Evolutionary conservation across 2,113 vertebrate genomes (phyloP).

Genomic region (Danionella cerebrum): DNA sequence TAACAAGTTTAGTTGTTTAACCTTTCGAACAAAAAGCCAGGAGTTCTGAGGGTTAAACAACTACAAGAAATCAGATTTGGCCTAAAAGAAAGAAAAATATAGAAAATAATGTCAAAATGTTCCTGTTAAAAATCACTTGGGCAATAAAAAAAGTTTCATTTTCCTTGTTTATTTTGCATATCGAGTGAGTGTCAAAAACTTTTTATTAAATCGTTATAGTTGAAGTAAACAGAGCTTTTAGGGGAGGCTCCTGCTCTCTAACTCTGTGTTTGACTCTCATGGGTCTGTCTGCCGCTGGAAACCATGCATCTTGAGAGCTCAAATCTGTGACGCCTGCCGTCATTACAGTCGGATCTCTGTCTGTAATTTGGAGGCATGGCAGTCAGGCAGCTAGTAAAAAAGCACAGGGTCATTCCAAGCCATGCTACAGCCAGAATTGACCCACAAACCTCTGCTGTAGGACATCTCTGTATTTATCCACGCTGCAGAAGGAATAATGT

Average conservation of each 20-base stretch:
- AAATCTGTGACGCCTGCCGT: slow-evolving; percentile 29
- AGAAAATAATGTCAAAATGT: no score
- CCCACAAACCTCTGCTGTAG: neutral
- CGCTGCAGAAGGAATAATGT: neutral
- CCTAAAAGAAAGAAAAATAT: no score
- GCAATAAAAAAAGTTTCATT: no score
- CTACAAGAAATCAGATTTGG: no score
- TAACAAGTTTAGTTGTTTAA: no score
- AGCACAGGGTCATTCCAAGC: slow-evolving; percentile 6
- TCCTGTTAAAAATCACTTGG: no score
- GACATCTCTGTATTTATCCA: neutral
- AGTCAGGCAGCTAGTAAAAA: slow-evolving; percentile 21
- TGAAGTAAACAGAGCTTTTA: neutral
- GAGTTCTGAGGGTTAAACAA: no score
- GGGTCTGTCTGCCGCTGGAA: slow-evolving; percentile 23
- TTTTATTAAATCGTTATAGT: neutral
- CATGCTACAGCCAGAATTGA: slow-evolving; percentile 11
- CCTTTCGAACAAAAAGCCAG: no score
- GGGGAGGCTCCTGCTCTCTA: neutral
- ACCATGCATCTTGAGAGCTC: slow-evolving; percentile 25
- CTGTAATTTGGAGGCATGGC: slow-evolving; percentile 37
- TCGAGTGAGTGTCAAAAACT: no score
- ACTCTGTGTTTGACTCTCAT: slow-evolving; percentile 18
- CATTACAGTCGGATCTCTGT: slow-evolving; percentile 32
- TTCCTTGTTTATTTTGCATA: no score